phyloP scores from a whole-genome alignment of 2,888 invertebrate species.

The Cryptocephalus primarius region DNA sequence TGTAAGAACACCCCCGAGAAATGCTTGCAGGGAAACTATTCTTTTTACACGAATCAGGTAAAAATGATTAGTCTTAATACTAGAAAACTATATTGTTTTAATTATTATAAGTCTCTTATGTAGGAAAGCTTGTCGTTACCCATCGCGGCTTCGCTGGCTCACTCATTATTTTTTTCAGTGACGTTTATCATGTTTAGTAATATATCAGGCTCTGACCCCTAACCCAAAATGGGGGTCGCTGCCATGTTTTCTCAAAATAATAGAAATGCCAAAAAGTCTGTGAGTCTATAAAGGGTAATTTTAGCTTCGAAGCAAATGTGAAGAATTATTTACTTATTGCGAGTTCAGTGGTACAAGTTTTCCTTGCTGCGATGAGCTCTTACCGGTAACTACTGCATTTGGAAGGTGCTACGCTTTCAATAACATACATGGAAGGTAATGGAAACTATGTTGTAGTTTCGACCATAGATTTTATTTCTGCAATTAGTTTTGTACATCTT shows the following conservation, averaged over 20 bases:
- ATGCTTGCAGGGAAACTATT: slow-evolving; percentile 2
- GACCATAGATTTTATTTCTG: no score
- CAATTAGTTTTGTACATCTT: no score
- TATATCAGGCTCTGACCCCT: no score
- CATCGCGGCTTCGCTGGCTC: no score
- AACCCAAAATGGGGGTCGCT: no score
- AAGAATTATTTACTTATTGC: not conserved
- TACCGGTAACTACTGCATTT: slow-evolving; percentile 2
- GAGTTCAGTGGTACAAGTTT: not conserved
- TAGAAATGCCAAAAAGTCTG: not conserved
- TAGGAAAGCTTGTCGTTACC: no score
- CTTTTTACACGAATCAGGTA: not conserved
- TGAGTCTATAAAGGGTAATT: not conserved
- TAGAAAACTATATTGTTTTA: not conserved
- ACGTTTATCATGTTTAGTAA: no score
- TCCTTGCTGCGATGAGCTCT: slow-evolving; percentile 1
- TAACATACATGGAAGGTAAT: slow-evolving; percentile 2
- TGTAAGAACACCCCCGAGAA: not conserved
- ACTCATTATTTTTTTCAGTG: no score
- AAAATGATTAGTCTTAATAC: not conserved
- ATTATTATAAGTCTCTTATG: no score
- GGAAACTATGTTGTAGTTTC: no score
- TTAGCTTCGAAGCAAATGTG: slow-evolving; percentile 1
- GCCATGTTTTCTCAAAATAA: no score
- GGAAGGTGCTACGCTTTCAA: slow-evolving; percentile 4